phyloP scores from a whole-genome alignment of 2,113 vertebrate genomes.

The Hucho hucho region DNA sequence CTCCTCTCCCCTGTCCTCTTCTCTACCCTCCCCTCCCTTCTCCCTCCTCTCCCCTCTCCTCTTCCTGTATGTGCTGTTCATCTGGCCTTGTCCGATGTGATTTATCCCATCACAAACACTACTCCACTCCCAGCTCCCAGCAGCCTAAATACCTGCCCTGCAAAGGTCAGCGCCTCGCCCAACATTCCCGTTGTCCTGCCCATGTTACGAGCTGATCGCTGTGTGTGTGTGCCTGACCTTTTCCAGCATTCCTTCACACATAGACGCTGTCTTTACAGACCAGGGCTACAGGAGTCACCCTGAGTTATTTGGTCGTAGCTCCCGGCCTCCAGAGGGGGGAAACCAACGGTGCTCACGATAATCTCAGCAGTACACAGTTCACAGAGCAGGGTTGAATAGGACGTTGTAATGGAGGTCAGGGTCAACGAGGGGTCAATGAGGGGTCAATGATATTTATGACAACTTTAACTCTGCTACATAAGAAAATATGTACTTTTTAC shows the following conservation, averaged over 20 bases:
- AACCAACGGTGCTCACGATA: not conserved
- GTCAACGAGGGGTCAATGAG: constrained; percentile 1
- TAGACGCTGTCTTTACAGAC: constrained; percentile 33
- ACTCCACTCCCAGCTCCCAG: not conserved
- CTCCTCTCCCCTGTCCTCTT: too few relatives aligned
- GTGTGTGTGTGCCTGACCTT: constrained; percentile 2
- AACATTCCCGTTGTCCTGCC: constrained; percentile 7
- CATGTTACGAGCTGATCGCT: not conserved
- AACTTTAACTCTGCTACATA: too few relatives aligned
- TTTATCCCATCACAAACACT: constrained; percentile 29
- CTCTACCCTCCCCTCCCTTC: not conserved
- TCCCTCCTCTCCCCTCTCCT: not conserved
- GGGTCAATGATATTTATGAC: not conserved
- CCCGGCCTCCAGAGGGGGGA: not conserved
- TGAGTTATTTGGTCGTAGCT: not conserved
- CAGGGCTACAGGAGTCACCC: not conserved
- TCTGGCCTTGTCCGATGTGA: constrained; percentile 10
- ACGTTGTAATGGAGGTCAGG: not conserved
- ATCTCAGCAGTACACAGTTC: not conserved
- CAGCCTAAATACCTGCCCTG: constrained; percentile 16
- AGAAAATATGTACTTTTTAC: too few relatives aligned
- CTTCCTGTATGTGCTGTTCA: not conserved
- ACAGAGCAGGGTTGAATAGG: not conserved
- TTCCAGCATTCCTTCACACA: constrained; percentile 58
- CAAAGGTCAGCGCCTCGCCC: constrained; percentile 19